Evolutionary conservation across 2,113 vertebrate genomes (phyloP).

Genomic region (Felis catus): F.catus_Fca126_mat1.0 CM031415.1:177404001-177404500

Average conservation of each 20-base stretch:
- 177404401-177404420: neutral
- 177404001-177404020: neutral
- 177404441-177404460: neutral
- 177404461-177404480: neutral
- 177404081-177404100: neutral
- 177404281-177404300: neutral
- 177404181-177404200: neutral
- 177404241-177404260: neutral
- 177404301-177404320: neutral
- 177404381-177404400: neutral
- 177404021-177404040: neutral
- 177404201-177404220: neutral
- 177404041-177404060: neutral
- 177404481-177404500: conserved; percentile 32
- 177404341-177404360: neutral
- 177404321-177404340: neutral
- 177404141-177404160: neutral
- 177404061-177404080: neutral
- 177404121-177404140: neutral
- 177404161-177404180: neutral
- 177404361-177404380: neutral
- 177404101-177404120: neutral
- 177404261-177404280: neutral
- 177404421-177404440: neutral
- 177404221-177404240: neutral